Evolutionary conservation across 2,113 vertebrate genomes (phyloP).

Genomic region (Bagarius yarrelli): DNA sequence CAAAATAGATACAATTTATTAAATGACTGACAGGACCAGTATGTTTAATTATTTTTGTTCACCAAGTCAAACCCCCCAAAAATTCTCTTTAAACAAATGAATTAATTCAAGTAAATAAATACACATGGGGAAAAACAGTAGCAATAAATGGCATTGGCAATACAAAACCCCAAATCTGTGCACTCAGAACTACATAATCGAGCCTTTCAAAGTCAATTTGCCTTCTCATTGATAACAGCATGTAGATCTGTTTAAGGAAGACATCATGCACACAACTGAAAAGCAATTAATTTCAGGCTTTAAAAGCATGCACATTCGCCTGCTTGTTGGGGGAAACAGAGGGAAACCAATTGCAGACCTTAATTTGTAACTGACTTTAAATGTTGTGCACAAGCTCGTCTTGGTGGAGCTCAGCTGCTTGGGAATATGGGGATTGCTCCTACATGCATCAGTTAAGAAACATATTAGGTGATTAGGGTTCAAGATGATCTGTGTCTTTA

Average conservation of each 20-base stretch:
- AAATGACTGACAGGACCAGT: background rate
- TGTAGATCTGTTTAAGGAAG: conserved; percentile 39
- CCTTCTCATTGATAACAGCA: conserved; percentile 49
- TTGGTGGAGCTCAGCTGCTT: conserved; percentile 5
- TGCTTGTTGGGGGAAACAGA: conserved; percentile 46
- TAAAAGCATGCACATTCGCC: conserved; percentile 36
- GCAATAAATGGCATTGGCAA: background rate
- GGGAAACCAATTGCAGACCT: conserved; percentile 49
- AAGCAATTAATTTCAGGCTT: conserved; percentile 56
- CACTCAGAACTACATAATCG: conserved; percentile 27
- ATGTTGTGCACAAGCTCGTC: conserved; percentile 49
- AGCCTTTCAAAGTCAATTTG: conserved; percentile 35
- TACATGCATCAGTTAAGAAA: conserved; percentile 52
- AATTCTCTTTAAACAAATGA: background rate
- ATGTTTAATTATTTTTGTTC: background rate
- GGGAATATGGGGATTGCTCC: conserved; percentile 28
- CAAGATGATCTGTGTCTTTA: conserved; percentile 42
- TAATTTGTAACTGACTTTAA: conserved; percentile 53
- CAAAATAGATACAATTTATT: background rate
- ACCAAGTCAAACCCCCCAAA: background rate
- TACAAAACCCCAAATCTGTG: conserved; percentile 6
- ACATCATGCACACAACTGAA: conserved; percentile 45
- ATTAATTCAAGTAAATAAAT: background rate
- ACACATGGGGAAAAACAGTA: background rate
- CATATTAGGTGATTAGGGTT: conserved; percentile 51